Conservation (phyloP, 2,797 vertebrate species). For the Mycteria americana region DNA sequence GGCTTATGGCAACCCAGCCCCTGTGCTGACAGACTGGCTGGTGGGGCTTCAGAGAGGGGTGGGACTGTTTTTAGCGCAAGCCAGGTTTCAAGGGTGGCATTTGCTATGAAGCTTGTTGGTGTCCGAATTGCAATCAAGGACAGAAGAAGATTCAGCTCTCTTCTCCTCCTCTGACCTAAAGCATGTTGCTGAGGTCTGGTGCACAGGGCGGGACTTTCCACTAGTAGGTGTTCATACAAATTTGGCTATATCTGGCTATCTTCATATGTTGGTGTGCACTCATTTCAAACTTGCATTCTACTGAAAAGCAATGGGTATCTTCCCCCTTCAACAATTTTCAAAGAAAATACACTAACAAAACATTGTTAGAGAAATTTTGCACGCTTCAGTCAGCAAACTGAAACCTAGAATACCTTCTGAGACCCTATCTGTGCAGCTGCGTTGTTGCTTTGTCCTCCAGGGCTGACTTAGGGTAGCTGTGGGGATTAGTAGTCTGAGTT, state of each 20-base stretch:
- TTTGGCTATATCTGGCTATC: neutral
- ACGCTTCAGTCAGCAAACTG: slow-evolving; percentile 5
- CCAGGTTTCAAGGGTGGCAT: neutral
- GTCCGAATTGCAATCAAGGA: neutral
- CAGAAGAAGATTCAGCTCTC: neutral
- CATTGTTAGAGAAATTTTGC: neutral
- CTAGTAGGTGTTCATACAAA: slow-evolving; percentile 17
- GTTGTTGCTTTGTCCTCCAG: neutral
- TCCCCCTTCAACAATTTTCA: neutral
- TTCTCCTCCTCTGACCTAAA: neutral
- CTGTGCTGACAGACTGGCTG: neutral
- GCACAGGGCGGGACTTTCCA: neutral
- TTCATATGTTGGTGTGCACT: neutral
- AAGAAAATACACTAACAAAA: slow-evolving; percentile 9
- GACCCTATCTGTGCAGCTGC: neutral
- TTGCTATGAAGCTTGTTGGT: neutral
- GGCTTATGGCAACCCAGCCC: neutral
- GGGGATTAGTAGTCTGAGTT: slow-evolving; percentile 47
- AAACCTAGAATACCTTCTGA: slow-evolving; percentile 36
- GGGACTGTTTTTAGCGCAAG: neutral
- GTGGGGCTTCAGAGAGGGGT: neutral
- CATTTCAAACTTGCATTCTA: slow-evolving; percentile 44
- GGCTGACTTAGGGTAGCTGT: neutral
- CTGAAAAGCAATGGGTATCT: neutral
- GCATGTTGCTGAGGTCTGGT: neutral